A percentile compares a stretch with the other conserved stretches of the same genome.
These are phyloP conservation scores for Gyrodactylus salaris DNA, from an alignment of 1,140 invertebrate genomes.

Conservation along the genomic window DNA sequence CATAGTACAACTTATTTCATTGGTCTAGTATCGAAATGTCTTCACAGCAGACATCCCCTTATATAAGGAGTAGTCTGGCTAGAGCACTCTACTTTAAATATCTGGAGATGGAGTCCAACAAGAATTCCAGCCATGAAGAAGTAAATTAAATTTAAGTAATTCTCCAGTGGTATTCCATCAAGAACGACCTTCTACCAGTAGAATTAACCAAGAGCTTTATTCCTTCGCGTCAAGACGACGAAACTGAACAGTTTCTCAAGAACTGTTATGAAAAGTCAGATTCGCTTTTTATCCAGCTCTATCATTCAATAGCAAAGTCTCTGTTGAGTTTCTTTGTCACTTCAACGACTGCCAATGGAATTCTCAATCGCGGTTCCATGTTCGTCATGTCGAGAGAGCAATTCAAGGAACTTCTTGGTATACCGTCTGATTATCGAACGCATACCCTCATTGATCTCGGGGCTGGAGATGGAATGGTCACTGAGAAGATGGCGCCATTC, in stretches of 20 bases:
- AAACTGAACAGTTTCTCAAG: conserved; percentile 34
- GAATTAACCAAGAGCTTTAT: conserved; percentile 23
- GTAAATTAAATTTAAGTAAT: not conserved
- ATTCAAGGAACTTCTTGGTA: conserved; percentile 29
- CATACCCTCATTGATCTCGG: conserved; percentile 41
- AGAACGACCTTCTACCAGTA: not conserved
- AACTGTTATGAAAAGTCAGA: conserved; percentile 35
- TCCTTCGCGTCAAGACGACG: conserved; percentile 30
- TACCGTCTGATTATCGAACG: conserved; percentile 13
- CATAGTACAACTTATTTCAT: not conserved
- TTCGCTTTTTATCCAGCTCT: conserved; percentile 37
- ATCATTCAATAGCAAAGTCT: conserved; percentile 32
- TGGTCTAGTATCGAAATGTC: not conserved
- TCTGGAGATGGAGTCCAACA: not conserved
- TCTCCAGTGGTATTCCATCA: not conserved
- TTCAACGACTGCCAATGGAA: conserved; percentile 44
- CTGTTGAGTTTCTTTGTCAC: conserved; percentile 39
- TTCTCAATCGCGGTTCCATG: conserved; percentile 53
- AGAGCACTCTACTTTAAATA: not conserved
- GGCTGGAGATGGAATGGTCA: conserved; percentile 58
- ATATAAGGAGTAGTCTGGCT: not conserved
- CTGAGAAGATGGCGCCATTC: conserved; percentile 30
- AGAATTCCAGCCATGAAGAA: not conserved
- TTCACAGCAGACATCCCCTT: not conserved
- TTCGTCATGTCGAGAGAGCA: conserved; percentile 49